phyloP scores from a whole-genome alignment of 2,113 vertebrate species.

The Oreochromis tanganicae region DNA sequence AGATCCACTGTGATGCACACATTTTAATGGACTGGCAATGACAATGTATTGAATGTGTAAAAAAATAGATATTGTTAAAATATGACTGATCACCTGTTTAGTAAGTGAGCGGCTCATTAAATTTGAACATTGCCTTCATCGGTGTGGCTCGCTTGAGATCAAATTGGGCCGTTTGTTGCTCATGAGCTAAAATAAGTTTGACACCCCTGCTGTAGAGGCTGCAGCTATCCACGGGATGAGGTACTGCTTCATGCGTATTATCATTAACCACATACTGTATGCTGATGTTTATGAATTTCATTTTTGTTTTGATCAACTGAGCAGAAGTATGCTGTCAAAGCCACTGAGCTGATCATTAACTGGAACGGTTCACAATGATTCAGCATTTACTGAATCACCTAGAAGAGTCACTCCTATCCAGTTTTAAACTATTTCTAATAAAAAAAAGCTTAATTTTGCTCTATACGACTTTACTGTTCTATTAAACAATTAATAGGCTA shows the following conservation, averaged over 20 bases:
- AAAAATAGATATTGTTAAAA: neutral
- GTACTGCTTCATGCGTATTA: neutral
- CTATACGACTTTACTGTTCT: neutral
- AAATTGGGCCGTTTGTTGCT: neutral
- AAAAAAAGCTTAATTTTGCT: neutral
- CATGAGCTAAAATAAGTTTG: neutral
- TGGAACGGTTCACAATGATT: neutral
- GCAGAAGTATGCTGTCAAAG: neutral
- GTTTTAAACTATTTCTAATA: neutral
- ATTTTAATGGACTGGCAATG: neutral
- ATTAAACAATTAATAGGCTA: neutral
- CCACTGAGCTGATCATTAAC: neutral
- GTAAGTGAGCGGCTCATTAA: neutral
- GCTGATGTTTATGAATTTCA: neutral
- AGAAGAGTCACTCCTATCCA: neutral
- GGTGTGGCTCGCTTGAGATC: neutral
- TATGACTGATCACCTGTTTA: neutral
- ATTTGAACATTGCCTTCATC: neutral
- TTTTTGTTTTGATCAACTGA: neutral
- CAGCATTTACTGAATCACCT: neutral
- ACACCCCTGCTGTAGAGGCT: neutral
- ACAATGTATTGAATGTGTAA: neutral
- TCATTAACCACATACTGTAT: neutral
- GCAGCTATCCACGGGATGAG: neutral
- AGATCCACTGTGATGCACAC: neutral